These are phyloP conservation scores for Radopholus similis DNA, from an alignment of 1,140 invertebrate genomes.

Conservation along the genomic window DNA sequence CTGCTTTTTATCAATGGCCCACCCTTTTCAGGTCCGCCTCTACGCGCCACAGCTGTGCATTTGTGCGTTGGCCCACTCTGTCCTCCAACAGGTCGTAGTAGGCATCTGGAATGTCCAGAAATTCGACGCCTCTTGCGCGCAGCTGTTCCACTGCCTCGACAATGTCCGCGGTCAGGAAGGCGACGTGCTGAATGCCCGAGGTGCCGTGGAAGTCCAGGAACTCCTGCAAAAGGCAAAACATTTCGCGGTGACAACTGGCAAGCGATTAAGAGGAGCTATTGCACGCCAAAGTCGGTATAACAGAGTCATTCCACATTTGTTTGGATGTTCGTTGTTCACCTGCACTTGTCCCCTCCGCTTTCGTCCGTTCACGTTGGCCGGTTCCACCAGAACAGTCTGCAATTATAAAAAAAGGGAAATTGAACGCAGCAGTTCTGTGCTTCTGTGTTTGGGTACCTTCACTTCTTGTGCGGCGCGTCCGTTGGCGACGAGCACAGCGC, in stretches of 20 bases:
- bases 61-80: constrained; percentile 72
- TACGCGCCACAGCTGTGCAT: too few relatives aligned
- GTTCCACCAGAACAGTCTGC: constrained; percentile 38
- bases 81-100: constrained; percentile 84
- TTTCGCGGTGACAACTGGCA: too few relatives aligned
- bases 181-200: constrained; percentile 94
- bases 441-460: background rate
- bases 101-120: constrained; percentile 79
- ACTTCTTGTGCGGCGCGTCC: background rate
- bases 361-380: constrained; percentile 12
- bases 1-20: too few relatives aligned
- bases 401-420: background rate
- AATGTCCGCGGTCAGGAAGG: constrained; percentile 85
- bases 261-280: too few relatives aligned
- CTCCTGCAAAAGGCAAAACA: constrained; percentile 78
- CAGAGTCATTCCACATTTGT: too few relatives aligned
- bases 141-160: constrained; percentile 76
- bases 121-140: constrained; percentile 77
- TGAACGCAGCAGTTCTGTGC: background rate
- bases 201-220: constrained; percentile 96
- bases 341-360: constrained; percentile 33
- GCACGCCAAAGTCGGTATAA: too few relatives aligned
- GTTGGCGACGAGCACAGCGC: constrained; percentile 82
- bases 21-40: too few relatives aligned
- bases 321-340: constrained; percentile 4